Evolutionary conservation across 2,888 invertebrate species (phyloP), one percentile per base, ranked within the genome.

Genomic region (Strigamia transsilvanica): DNA sequence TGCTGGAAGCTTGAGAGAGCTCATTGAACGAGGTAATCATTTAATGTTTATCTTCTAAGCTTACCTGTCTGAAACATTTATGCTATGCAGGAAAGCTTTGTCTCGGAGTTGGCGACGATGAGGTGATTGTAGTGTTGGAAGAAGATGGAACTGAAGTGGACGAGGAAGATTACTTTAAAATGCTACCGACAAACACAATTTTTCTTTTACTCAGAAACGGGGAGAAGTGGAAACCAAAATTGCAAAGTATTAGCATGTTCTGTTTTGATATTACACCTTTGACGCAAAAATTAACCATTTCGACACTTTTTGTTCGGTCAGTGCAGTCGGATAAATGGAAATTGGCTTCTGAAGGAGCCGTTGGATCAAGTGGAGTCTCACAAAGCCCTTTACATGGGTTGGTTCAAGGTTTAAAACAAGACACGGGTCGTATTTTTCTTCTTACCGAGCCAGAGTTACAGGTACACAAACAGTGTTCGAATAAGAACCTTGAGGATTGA

Each of bases 91-190:
- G 82, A 15, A 82, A 82, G 77, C 73, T 82, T 21, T 78, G 82
- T 46, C 78, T 82, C 15, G 61, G 82, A 89, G 92, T 92, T 88
- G 96, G 96, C 91, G 93, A 93, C 87, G 94, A 95, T 87, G 82
- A 82, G 23, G 83, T 84, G 27, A 83, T 94, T 87, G 93, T 97
- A 83, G 96, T 96, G 51, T 89, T 97, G 85, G 97, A 97, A 88
- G 93, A 92, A 80, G 97, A 97, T 89, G 97, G 97, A 42, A 97
- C 97, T 0, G 97, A 97, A 90, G 94, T 97, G 80, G 97, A 97
- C 86, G 97, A 97, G 87, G 97, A 97, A 88, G 82, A 82, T 34
- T 97, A 97, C 88, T 97, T 97, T 88, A 93, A 93, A 80, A 96
- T 96, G 3, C 90, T 97, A 84, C 96, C 96, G 84, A 94, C 95